phyloP scores from a whole-genome alignment of 1,140 invertebrate species.

The Eurytemora carolleeae region DNA sequence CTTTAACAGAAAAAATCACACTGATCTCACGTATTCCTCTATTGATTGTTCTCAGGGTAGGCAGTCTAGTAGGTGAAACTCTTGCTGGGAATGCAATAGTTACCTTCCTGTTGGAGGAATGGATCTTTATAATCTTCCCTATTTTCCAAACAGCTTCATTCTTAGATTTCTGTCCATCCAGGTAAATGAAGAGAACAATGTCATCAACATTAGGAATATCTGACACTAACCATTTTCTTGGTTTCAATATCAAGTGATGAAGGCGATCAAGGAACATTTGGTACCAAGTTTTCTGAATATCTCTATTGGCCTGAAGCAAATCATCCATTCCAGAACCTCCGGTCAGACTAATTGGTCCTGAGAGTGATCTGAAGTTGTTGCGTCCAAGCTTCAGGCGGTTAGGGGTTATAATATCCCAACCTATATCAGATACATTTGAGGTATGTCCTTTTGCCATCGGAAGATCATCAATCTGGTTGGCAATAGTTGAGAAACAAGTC shows the following conservation, averaged over 20 bases:
- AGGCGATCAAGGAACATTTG: neutral
- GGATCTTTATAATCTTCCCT: neutral
- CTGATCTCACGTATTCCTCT: no score
- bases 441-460: neutral
- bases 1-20: no score
- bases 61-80: no score
- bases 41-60: no score
- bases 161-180: neutral
- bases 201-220: neutral
- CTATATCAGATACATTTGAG: neutral
- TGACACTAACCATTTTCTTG: neutral
- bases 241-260: neutral
- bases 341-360: neutral
- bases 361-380: neutral
- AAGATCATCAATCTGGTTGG: neutral
- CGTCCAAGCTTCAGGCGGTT: neutral
- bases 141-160: neutral
- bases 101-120: neutral
- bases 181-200: neutral
- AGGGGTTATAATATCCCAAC: neutral
- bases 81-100: no score
- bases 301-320: neutral
- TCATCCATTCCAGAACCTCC: neutral
- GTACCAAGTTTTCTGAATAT: neutral
- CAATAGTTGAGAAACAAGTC: neutral